phyloP scores from a whole-genome alignment of 92 coral and sea anemone species.

The Muricea muricata region DNA sequence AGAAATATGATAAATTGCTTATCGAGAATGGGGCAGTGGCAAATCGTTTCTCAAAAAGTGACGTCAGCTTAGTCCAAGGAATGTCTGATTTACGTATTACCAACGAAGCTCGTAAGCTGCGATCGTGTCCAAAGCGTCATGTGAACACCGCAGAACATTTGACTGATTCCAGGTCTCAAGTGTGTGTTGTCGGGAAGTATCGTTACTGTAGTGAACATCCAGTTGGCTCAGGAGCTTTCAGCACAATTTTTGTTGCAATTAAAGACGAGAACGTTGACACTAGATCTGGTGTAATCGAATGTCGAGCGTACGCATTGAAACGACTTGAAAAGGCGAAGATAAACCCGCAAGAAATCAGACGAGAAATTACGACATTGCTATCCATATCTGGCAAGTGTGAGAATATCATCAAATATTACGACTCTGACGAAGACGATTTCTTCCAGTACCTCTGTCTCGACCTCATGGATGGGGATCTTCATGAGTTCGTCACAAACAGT shows the following conservation, averaged over 20 bases:
- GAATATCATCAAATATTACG: conserved; percentile 58
- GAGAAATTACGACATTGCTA: conserved; percentile 63
- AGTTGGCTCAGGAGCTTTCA: conserved; percentile 70
- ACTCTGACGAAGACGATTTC: conserved; percentile 28
- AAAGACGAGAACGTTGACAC: conserved; percentile 51
- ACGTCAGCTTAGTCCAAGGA: not conserved
- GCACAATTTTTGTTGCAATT: conserved; percentile 63
- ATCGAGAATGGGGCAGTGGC: not conserved
- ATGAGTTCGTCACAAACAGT: conserved; percentile 29
- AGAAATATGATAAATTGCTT: conserved; percentile 2
- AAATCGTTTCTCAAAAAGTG: not conserved
- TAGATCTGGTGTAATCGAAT: conserved; percentile 28
- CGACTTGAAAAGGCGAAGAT: conserved; percentile 44
- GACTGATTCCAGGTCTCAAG: not conserved
- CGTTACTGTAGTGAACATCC: conserved; percentile 43
- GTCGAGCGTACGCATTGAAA: conserved; percentile 69
- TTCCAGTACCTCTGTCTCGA: conserved; percentile 64
- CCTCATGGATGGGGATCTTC: conserved; percentile 74
- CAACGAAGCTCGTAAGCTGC: not conserved
- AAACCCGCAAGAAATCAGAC: conserved; percentile 33
- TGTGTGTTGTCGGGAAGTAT: conserved; percentile 29
- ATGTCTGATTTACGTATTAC: not conserved
- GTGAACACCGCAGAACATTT: not conserved
- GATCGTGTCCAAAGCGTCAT: conserved; percentile 28
- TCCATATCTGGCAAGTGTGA: conserved; percentile 37